Evolutionary conservation across 2,113 vertebrate genomes (phyloP), one percentile per base, ranked within the genome.

Genomic region (Chitala chitala): DNA sequence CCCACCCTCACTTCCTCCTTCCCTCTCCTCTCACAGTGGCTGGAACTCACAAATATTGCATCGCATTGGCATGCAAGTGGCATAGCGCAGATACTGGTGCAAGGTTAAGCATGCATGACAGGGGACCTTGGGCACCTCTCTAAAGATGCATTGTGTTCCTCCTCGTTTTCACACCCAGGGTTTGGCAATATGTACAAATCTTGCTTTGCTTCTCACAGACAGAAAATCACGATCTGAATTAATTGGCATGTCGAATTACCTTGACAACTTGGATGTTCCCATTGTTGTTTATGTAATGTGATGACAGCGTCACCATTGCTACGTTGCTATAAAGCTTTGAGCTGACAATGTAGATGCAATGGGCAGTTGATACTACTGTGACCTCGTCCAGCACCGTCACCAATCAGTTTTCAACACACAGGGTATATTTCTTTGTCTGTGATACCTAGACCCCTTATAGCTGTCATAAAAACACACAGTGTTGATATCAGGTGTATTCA

Each of bases 61-160:
- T 77, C 76, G 83, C 89, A 90, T 90, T 89, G 85, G 87, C 85
- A 90, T 90, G 87, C 88, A 89, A 86, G 87, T 82, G 26, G 84
- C 87, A 85, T 88, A 80, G 56, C 80, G 78, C 79, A 78, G 81
- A 81, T 81, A 66, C 85, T 86, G 86, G 86, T 81, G 81, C 88
- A 88, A 91, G 90, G 87, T 88, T 89, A 89, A 88, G 88, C 87
- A 86, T 84, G 87, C 82, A 76, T 88, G 86, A 88, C 85, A 81
- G 83, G 86, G 84, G 80, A 78, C 86, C 84, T 88, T 83, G 85
- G 83, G 79, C 85, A 80, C 82, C 83, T 83, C 82, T 84, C 81
- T 83, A 82, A 78, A 83, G 78, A 56, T 20, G 24, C 56, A 76
- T 42, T 75, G 40, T 65, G 55, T 73, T 51, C 75, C 24, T 50